Conservation (phyloP, 92 coral and sea anemone species). For the Pocillopora meandrina region DNA sequence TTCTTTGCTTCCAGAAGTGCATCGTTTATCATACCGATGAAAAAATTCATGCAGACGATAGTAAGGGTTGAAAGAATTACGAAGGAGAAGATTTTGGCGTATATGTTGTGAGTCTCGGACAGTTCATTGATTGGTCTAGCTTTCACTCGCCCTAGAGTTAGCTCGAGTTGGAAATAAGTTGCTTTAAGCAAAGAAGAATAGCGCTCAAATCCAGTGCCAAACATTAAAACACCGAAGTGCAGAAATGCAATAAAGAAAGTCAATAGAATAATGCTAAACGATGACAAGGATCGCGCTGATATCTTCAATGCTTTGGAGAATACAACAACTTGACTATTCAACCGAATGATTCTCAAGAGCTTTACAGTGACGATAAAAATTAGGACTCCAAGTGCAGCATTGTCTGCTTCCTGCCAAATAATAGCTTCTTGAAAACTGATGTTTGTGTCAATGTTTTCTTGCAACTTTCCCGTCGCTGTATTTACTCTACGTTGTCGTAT, state of each 20-base stretch:
- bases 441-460: conserved; percentile 25
- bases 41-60: neutral
- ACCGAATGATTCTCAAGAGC: conserved; percentile 32
- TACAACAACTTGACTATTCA: conserved; percentile 27
- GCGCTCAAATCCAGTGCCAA: neutral
- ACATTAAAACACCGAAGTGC: conserved; percentile 20
- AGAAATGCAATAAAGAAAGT: conserved; percentile 8
- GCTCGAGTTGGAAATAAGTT: conserved; percentile 17
- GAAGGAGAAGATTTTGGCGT: neutral
- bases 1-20: neutral
- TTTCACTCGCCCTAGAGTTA: conserved; percentile 38
- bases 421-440: conserved; percentile 35
- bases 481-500: conserved; percentile 6
- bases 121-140: conserved; percentile 1
- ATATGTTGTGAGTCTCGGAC: neutral
- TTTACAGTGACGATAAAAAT: conserved; percentile 30
- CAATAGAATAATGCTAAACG: conserved; percentile 3
- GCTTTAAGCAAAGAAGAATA: conserved; percentile 14
- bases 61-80: neutral
- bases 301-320: conserved; percentile 13
- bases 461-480: conserved; percentile 3
- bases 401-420: conserved; percentile 27
- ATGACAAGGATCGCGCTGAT: conserved; percentile 3
- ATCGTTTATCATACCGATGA: conserved; percentile 1
- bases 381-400: conserved; percentile 23